Percentiles rank a stretch among this genome's conserved stretches.
These are phyloP conservation scores for Amblyraja radiata DNA, from an alignment of 2,797 vertebrate species.

Conservation along the genomic window DNA sequence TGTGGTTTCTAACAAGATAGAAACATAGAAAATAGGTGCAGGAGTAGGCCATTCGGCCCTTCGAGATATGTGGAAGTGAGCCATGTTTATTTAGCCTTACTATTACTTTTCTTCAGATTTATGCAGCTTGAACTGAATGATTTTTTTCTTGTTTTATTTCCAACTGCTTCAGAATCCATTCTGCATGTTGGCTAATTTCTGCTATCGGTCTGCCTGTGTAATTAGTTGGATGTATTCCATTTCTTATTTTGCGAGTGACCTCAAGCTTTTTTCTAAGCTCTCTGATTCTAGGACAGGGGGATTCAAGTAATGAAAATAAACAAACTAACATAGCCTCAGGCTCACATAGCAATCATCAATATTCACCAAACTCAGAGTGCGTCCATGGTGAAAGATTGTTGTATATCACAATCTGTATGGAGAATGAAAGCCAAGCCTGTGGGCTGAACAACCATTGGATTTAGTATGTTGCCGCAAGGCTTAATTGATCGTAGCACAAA, in stretches of 20 bases:
- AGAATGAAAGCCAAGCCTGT: neutral
- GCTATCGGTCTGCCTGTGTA: constrained; percentile 19
- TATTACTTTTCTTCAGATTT: neutral
- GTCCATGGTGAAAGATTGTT: constrained; percentile 14
- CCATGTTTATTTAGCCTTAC: too few species aligned
- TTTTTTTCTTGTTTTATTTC: neutral
- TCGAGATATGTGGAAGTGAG: too few species aligned
- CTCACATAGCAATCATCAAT: constrained; percentile 30
- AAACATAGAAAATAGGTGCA: too few species aligned
- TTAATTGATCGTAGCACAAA: constrained; percentile 9
- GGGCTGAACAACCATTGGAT: constrained; percentile 21
- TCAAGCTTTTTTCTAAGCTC: neutral
- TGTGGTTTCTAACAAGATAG: neutral
- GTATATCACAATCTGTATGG: constrained; percentile 30
- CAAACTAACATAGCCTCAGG: constrained; percentile 9
- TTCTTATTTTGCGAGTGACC: constrained; percentile 18
- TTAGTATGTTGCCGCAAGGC: neutral
- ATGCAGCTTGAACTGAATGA: neutral
- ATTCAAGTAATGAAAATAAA: constrained; percentile 35
- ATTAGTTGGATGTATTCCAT: neutral
- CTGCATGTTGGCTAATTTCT: neutral
- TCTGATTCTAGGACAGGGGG: neutral
- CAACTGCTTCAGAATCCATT: neutral
- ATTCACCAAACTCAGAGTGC: neutral
- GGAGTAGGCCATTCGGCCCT: too few species aligned